phyloP scores from a whole-genome alignment of 92 coral and sea anemone genomes.

The Paragorgia papillata region DNA sequence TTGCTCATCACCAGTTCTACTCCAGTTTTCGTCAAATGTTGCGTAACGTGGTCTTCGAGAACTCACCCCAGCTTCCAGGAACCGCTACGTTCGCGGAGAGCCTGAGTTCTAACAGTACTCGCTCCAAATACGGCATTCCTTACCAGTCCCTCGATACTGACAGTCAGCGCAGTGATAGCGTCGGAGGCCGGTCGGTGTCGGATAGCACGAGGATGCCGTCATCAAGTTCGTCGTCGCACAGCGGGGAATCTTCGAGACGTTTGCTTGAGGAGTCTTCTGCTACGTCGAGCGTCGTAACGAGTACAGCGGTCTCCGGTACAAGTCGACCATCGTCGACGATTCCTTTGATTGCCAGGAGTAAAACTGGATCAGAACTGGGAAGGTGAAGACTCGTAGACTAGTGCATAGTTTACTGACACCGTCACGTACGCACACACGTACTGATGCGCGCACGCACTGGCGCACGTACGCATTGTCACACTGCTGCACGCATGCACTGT shows the following conservation, averaged over 20 bases:
- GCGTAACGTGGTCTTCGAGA: conserved; percentile 45
- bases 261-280: conserved; percentile 16
- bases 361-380: background rate
- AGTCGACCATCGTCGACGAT: conserved; percentile 17
- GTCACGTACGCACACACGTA: too few species aligned
- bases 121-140: conserved; percentile 78
- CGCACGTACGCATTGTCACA: too few species aligned
- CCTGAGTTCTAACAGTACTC: conserved; percentile 79
- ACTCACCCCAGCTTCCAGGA: conserved; percentile 43
- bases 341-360: conserved; percentile 22
- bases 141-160: conserved; percentile 75
- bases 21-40: conserved; percentile 64
- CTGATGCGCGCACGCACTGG: too few species aligned
- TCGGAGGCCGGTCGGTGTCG: background rate
- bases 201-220: conserved; percentile 23
- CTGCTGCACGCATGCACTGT: too few species aligned
- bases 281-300: conserved; percentile 1
- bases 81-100: conserved; percentile 83
- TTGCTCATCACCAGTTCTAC: conserved; percentile 86
- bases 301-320: background rate
- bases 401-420: too few species aligned
- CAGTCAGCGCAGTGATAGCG: conserved; percentile 21
- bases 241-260: conserved; percentile 28
- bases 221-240: conserved; percentile 24
- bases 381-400: conserved; percentile 4